Conservation (phyloP, 2,797 vertebrate species). For the Phyllotis vaccarum region DNA sequence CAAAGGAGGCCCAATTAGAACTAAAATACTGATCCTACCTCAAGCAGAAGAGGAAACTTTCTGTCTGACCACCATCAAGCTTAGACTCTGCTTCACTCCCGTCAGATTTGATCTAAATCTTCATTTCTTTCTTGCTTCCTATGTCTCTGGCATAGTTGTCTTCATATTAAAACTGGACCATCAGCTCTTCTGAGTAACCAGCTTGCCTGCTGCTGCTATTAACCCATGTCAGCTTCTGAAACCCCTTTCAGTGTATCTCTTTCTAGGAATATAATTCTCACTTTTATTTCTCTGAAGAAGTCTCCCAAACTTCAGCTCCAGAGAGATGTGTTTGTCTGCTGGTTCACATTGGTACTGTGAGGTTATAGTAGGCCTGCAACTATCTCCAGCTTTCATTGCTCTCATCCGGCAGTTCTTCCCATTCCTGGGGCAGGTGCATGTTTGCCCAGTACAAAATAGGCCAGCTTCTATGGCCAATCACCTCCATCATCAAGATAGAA, state of each 20-base stretch:
- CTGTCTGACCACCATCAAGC: neutral
- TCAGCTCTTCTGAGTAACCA: neutral
- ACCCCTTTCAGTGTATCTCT: neutral
- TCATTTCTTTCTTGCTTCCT: neutral
- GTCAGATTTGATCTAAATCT: neutral
- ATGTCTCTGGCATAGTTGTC: neutral
- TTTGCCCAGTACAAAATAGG: neutral
- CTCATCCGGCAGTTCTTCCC: neutral
- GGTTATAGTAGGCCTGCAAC: neutral
- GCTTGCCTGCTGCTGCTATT: neutral
- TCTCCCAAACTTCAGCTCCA: neutral
- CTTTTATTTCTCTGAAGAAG: neutral
- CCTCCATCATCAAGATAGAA: neutral
- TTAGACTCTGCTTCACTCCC: neutral
- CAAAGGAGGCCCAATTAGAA: neutral
- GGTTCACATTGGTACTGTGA: neutral
- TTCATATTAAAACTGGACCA: neutral
- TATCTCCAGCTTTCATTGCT: neutral
- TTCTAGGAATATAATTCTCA: neutral
- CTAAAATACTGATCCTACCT: neutral
- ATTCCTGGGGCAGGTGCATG: neutral
- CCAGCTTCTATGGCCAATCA: neutral
- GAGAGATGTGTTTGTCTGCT: neutral
- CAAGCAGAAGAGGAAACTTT: neutral
- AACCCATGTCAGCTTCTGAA: neutral